Evolutionary conservation across 2,797 vertebrate species (phyloP).

Genomic region (Iguana delicatissima): DNA sequence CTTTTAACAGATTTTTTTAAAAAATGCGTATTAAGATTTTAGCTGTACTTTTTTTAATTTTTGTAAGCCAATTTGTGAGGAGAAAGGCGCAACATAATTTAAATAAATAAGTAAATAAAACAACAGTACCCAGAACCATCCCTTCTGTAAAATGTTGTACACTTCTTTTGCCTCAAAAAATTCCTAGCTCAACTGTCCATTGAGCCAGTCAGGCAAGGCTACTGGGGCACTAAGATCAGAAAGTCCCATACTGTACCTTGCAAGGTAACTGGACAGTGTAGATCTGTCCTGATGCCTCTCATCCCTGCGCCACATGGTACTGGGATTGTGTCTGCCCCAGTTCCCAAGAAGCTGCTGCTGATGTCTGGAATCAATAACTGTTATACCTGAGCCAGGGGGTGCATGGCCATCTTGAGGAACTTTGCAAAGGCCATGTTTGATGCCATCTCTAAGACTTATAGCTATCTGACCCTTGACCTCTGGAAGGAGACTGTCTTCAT

Average conservation of each 20-base stretch:
- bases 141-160: background rate
- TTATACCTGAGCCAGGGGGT: slow-evolving; percentile 96
- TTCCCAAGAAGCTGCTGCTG: slow-evolving; percentile 92
- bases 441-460: too few species aligned
- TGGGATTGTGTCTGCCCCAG: too few species aligned
- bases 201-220: slow-evolving; percentile 83
- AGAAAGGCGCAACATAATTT: too few species aligned
- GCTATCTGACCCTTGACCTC: too few species aligned
- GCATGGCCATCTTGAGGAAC: slow-evolving; percentile 97
- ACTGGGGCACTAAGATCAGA: slow-evolving; percentile 92
- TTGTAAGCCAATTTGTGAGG: too few species aligned
- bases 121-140: background rate
- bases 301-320: too few species aligned
- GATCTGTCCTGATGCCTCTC: slow-evolving; percentile 91
- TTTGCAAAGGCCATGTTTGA: slow-evolving; percentile 93
- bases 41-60: too few species aligned
- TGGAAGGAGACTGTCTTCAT: slow-evolving; percentile 56
- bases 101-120: background rate
- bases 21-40: too few species aligned
- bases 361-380: slow-evolving; percentile 98
- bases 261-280: slow-evolving; percentile 96
- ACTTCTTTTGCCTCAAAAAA: background rate
- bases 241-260: slow-evolving; percentile 98
- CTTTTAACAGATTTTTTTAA: too few species aligned
- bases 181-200: slow-evolving; percentile 71